These are phyloP conservation scores for Palythoa heliodiscus DNA, from an alignment of 92 coral and sea anemone genomes.

Conservation along the genomic window DNA sequence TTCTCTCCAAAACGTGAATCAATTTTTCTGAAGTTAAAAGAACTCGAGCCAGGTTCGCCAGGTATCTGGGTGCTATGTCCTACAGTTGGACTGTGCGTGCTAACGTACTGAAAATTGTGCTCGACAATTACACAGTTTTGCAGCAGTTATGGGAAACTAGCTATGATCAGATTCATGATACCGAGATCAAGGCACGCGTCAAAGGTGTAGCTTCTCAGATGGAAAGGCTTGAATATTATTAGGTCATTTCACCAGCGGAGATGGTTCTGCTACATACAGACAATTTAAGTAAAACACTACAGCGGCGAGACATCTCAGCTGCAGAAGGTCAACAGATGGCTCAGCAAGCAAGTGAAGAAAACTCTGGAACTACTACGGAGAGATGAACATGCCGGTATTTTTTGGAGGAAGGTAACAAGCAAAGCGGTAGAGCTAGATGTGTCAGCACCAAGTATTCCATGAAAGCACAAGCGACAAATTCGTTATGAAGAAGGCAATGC, in stretches of 20 bases:
- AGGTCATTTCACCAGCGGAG: slow-evolving; percentile 1
- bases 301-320: slow-evolving; percentile 17
- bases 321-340: slow-evolving; percentile 33
- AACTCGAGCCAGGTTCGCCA: slow-evolving; percentile 20
- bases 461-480: slow-evolving; percentile 29
- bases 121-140: slow-evolving; percentile 4
- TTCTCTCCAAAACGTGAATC: slow-evolving; percentile 29
- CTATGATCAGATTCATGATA: slow-evolving; percentile 1
- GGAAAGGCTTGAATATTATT: slow-evolving; percentile 25
- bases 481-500: slow-evolving; percentile 22
- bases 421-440: not conserved
- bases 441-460: slow-evolving; percentile 21
- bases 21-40: slow-evolving; percentile 11
- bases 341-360: slow-evolving; percentile 16
- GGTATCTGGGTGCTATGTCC: slow-evolving; percentile 20
- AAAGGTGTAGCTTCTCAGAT: slow-evolving; percentile 29
- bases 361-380: slow-evolving; percentile 1
- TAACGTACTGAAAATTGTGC: slow-evolving; percentile 15
- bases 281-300: slow-evolving; percentile 27
- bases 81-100: slow-evolving; percentile 9
- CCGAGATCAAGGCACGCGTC: slow-evolving; percentile 16
- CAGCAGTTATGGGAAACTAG: slow-evolving; percentile 8
- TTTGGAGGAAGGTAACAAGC: slow-evolving; percentile 17
- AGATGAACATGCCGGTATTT: not conserved
- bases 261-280: slow-evolving; percentile 10